Evolutionary conservation across 1,140 invertebrate species (phyloP), one percentile per base, ranked within the genome.

Genomic region (Ceratina australensis): DNA sequence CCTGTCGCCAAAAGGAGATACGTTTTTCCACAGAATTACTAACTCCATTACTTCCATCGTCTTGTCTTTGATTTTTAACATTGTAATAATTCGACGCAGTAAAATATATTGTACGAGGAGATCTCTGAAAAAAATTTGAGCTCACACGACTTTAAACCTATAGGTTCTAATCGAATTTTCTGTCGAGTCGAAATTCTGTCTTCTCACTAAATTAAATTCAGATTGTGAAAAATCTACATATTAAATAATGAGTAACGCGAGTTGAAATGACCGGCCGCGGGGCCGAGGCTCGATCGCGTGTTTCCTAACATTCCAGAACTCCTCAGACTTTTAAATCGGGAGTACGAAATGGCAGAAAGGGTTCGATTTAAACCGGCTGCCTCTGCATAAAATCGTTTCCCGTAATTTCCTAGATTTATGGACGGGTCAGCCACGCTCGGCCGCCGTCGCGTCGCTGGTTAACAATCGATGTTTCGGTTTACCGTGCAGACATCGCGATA

Each of bases 291-390:
- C 57, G 72, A 57, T 75, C 72, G 72, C 72, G 72, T 75, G 72
- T 24, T 33, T 67, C 2, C 18, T 13, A 22, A 52, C 72, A 49
- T 75, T 75, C 72, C 72, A 20, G 1, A 5, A 24, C 72, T 76
- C 22, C 26, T 76, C 57, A 54, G 65, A 76, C 74, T 68, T 76
- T 76, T 76, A 76, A 69, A 76, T 76, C 65, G 65, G 12, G 56
- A 52, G 66, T 52, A 69, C 66, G 74, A 69, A 69, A 76, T 61
- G 74, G 74, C 74, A 13, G 54, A 69, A 66, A 20, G 20, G 24
- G 15, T 60, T 69, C 74, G 65, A 69, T 69, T 61, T 50, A 52
- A 61, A 69, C 74, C 22, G 74, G 65, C 66, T 69, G 47, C 64
- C 65, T 49, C 42, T 24, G 65, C 66, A 75, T 67, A 59, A 75